These are phyloP conservation scores for Aleiodes sp. DNA, from an alignment of 1,140 invertebrate species.

Conservation along the genomic window DNA sequence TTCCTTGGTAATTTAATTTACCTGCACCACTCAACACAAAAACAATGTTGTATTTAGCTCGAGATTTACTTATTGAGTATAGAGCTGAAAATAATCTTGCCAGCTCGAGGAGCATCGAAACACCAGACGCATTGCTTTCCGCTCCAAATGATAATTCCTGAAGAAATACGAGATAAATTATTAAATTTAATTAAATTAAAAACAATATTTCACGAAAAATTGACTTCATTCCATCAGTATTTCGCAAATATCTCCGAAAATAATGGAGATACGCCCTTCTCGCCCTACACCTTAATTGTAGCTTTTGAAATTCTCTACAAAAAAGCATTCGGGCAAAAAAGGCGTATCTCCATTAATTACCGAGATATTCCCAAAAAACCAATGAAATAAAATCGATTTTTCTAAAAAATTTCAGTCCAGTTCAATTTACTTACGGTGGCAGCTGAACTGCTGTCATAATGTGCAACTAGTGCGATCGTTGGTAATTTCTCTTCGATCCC, in stretches of 20 bases:
- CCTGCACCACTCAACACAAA: constrained; percentile 93
- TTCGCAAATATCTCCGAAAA: too few relatives aligned
- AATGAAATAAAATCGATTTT: too few relatives aligned
- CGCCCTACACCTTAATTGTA: too few relatives aligned
- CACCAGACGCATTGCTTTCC: constrained; percentile 94
- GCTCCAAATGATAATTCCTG: constrained; percentile 86
- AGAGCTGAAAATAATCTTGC: constrained; percentile 89
- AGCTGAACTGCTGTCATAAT: constrained; percentile 91
- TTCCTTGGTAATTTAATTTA: constrained; percentile 95
- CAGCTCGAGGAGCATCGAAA: constrained; percentile 88
- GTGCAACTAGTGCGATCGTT: constrained; percentile 88
- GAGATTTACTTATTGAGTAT: constrained; percentile 82
- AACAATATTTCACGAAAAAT: constrained; percentile 35
- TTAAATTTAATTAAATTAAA: not conserved
- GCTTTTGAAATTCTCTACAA: too few relatives aligned
- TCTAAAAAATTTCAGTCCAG: too few relatives aligned
- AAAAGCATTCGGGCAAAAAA: too few relatives aligned
- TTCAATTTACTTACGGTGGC: constrained; percentile 88
- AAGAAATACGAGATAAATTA: constrained; percentile 37
- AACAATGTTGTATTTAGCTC: constrained; percentile 87
- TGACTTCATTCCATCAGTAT: too few relatives aligned
- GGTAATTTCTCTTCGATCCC: constrained; percentile 83
- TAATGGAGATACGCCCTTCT: too few relatives aligned
- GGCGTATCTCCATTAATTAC: too few relatives aligned
- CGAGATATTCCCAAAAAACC: too few relatives aligned